Conservation (phyloP, 2,888 invertebrate species). For the Resseliella maxima region DNA sequence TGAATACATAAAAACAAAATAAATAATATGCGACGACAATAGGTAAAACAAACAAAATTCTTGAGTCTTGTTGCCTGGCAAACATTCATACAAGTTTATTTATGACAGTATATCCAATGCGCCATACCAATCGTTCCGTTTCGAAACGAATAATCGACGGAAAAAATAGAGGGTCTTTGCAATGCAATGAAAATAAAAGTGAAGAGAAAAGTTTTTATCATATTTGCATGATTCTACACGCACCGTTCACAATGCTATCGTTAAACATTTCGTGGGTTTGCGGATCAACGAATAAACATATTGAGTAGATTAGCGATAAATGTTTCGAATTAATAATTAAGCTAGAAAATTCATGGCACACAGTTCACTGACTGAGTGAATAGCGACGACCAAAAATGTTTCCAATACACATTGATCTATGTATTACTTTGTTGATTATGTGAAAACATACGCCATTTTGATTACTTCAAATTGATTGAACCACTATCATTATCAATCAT, state of each 20-base stretch:
- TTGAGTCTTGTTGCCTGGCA: slow-evolving; percentile 19
- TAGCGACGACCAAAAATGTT: neutral
- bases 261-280: neutral
- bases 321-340: neutral
- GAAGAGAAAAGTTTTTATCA: neutral
- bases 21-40: slow-evolving; percentile 30
- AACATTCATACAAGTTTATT: slow-evolving; percentile 21
- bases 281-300: neutral
- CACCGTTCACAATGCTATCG: neutral
- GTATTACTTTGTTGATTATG: neutral
- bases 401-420: neutral
- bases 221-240: slow-evolving; percentile 5
- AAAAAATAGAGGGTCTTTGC: neutral
- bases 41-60: slow-evolving; percentile 7
- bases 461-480: neutral
- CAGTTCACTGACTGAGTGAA: slow-evolving; percentile 22
- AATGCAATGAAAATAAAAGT: slow-evolving; percentile 36
- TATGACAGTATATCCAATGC: neutral
- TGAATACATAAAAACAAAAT: slow-evolving; percentile 33
- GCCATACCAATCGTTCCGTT: neutral
- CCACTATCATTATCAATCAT: neutral
- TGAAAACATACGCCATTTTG: neutral
- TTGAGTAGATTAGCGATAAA: slow-evolving; percentile 27
- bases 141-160: neutral
- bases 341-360: neutral